phyloP scores from a whole-genome alignment of 2,888 invertebrate genomes.

The Willowsia nigromaculata region DNA sequence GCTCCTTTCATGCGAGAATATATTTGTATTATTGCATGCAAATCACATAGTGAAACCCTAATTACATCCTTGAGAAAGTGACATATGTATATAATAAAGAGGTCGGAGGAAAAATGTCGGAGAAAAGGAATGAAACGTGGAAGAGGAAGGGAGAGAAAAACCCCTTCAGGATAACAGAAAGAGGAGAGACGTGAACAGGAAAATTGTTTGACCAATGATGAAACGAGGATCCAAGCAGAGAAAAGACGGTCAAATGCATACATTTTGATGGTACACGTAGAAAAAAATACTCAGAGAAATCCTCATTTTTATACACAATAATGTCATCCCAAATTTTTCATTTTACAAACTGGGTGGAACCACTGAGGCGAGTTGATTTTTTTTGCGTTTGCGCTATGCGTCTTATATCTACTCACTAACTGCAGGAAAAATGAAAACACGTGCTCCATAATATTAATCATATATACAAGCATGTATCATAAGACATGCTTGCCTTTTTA shows the following conservation, averaged over 20 bases:
- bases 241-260: slow-evolving; percentile 14
- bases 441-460: background rate
- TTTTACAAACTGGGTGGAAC: background rate
- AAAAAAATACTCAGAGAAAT: background rate
- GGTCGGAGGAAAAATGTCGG: background rate
- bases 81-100: slow-evolving; percentile 53
- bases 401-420: background rate
- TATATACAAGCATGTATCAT: too few relatives aligned
- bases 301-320: background rate
- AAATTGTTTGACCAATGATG: background rate
- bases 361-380: too few relatives aligned
- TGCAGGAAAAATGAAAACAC: background rate
- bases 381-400: background rate
- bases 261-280: background rate
- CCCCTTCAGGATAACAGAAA: background rate
- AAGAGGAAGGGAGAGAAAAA: background rate
- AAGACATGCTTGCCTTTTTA: slow-evolving; percentile 3
- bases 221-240: background rate
- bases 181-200: background rate
- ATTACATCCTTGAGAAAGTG: slow-evolving; percentile 71
- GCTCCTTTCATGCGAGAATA: background rate
- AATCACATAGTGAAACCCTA: slow-evolving; percentile 71
- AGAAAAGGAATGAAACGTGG: slow-evolving; percentile 12
- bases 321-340: background rate
- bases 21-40: slow-evolving; percentile 64